Evolutionary conservation across 1,140 invertebrate genomes (phyloP).

Genomic region (Acyrthosiphon pisum): DNA sequence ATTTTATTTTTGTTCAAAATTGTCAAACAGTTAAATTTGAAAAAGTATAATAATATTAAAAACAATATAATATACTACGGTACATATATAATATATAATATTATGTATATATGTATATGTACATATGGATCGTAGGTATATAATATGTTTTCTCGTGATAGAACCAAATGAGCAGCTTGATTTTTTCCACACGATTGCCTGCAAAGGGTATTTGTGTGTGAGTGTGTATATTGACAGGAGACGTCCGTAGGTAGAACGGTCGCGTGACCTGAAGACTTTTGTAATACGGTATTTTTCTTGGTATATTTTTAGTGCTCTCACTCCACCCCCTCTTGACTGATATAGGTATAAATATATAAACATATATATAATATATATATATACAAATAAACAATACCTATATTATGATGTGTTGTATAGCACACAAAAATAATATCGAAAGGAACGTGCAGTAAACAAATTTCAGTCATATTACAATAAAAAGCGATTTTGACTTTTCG

Average conservation of each 20-base stretch:
- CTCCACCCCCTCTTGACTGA: not conserved
- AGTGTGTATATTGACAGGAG: conserved; percentile 34
- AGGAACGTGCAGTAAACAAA: conserved; percentile 43
- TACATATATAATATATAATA: not conserved
- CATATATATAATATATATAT: no score
- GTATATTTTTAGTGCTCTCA: not conserved
- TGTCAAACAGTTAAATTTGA: not conserved
- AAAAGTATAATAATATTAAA: conserved; percentile 10
- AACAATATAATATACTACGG: not conserved
- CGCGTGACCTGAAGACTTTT: conserved; percentile 52
- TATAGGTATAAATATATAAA: not conserved
- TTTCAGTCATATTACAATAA: conserved; percentile 13
- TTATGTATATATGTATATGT: no score
- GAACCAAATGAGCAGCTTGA: conserved; percentile 21
- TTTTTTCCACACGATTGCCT: conserved; percentile 44
- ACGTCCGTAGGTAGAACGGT: conserved; percentile 57
- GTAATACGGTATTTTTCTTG: conserved; percentile 39
- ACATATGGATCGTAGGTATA: not conserved
- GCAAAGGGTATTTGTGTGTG: conserved; percentile 18
- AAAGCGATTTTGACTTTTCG: conserved; percentile 34
- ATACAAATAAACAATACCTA: not conserved
- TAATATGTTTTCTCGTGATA: conserved; percentile 34
- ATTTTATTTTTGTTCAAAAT: not conserved
- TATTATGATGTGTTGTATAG: not conserved
- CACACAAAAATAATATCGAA: conserved; percentile 26